These are phyloP conservation scores for Sinosuthora webbiana DNA, from an alignment of 2,113 vertebrate species.

Conservation along the genomic window DNA sequence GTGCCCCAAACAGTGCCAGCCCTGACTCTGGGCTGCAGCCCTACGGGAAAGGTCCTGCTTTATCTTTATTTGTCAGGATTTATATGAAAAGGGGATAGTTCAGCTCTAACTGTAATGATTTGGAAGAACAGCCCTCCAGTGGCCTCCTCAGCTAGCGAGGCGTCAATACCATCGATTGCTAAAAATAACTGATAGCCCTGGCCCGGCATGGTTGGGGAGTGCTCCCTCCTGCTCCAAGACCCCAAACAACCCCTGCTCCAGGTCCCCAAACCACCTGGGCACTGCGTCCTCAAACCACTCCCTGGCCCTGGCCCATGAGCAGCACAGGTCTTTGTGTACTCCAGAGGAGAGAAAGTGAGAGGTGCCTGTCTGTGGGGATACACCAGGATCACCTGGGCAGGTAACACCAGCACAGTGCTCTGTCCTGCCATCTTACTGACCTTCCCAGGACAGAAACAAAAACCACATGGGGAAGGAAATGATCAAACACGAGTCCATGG, in stretches of 20 bases:
- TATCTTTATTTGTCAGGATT: conserved; percentile 75
- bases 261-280: background rate
- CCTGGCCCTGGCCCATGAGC: fast-evolving
- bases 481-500: background rate
- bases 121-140: conserved; percentile 77
- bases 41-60: conserved; percentile 43
- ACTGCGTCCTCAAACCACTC: background rate
- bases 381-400: background rate
- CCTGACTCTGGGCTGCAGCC: background rate
- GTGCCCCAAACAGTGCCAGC: background rate
- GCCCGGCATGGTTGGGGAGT: background rate
- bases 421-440: background rate
- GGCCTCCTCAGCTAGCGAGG: conserved; percentile 54
- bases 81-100: conserved; percentile 75
- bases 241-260: background rate
- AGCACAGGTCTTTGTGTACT: background rate
- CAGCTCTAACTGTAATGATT: conserved; percentile 74
- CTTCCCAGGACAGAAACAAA: background rate
- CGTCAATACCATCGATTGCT: conserved; percentile 74
- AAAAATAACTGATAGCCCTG: conserved; percentile 68
- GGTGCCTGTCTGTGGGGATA: background rate
- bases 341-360: background rate
- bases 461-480: background rate
- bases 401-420: fast-evolving
- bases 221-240: background rate